These are phyloP conservation scores for Octomys mimax DNA, from an alignment of 2,797 vertebrate species.

Conservation along the genomic window DNA sequence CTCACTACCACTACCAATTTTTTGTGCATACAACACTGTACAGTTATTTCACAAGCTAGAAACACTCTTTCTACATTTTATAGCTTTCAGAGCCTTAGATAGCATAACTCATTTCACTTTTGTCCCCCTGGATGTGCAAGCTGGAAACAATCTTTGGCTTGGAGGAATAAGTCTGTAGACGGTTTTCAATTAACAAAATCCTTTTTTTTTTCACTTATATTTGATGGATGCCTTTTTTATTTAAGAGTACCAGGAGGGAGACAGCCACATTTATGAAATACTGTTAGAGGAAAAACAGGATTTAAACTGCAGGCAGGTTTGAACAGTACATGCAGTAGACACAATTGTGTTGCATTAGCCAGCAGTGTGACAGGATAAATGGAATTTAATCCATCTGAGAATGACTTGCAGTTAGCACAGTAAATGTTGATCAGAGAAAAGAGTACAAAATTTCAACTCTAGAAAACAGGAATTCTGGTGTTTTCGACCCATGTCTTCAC, in stretches of 20 bases:
- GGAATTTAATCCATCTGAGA: conserved; percentile 7
- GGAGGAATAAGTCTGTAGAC: background rate
- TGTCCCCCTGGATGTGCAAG: background rate
- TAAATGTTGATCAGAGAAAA: background rate
- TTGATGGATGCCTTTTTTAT: background rate
- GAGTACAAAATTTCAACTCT: background rate
- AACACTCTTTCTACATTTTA: background rate
- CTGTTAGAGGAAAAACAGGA: background rate
- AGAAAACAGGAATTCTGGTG: conserved; percentile 43
- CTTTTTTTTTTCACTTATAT: background rate
- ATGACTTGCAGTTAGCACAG: conserved; percentile 45
- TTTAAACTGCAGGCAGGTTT: conserved; percentile 30
- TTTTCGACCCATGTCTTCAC: background rate
- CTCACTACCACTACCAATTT: background rate
- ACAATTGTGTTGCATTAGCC: background rate
- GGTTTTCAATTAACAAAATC: background rate
- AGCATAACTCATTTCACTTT: conserved; percentile 30
- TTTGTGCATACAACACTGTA: background rate
- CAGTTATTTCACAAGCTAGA: conserved; percentile 16
- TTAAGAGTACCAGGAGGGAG: background rate
- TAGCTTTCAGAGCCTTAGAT: background rate
- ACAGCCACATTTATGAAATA: conserved; percentile 11
- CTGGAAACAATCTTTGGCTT: background rate
- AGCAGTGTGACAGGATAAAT: background rate
- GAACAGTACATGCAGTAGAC: background rate